phyloP scores from a whole-genome alignment of 1,140 invertebrate species.

The Yoshiicerus persimilis region DNA sequence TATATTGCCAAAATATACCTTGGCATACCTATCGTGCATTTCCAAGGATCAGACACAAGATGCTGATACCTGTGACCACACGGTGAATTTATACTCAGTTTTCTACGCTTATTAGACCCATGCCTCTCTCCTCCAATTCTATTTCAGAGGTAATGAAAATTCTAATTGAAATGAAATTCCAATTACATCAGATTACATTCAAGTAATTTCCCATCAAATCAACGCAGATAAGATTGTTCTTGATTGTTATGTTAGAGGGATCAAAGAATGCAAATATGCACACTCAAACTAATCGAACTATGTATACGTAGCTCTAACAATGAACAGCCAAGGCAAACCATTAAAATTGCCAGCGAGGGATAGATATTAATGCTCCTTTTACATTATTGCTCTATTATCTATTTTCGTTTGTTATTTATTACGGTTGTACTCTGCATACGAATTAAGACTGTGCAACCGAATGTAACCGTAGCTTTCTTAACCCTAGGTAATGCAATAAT shows the following conservation, averaged over 20 bases:
- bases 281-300: neutral
- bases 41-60: no score
- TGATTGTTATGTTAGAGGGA: neutral
- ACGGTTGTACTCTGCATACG: neutral
- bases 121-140: neutral
- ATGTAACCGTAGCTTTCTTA: no score
- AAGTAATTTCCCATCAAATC: slow-evolving; percentile 7
- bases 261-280: neutral
- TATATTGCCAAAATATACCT: no score
- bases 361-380: neutral
- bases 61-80: no score
- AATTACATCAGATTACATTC: neutral
- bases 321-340: neutral
- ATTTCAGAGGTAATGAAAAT: neutral
- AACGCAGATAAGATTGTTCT: neutral
- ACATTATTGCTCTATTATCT: neutral
- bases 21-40: no score
- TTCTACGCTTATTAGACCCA: no score
- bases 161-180: slow-evolving; percentile 6
- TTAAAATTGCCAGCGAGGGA: neutral
- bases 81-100: no score
- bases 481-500: neutral
- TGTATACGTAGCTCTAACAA: neutral
- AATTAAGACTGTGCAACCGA: neutral
- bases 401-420: neutral